Evolutionary conservation across 2,888 invertebrate species (phyloP), one percentile per base, ranked within the genome.

Genomic region (Trachelus stipa): DNA sequence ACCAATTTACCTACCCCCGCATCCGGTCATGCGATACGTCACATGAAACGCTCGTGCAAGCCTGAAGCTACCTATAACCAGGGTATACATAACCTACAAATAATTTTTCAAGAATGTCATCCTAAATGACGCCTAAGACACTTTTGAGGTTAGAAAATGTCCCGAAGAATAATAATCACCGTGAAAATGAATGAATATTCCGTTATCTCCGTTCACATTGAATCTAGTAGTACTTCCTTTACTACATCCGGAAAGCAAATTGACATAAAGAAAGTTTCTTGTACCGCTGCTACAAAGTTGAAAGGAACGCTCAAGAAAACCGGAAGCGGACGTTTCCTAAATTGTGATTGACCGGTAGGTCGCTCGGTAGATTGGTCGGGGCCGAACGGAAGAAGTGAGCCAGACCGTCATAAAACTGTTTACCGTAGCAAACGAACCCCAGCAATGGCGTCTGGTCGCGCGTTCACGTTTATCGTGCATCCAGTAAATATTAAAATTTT

Each of bases 1-100:
- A 88, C 88, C 89, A 91, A 91, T 91, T 91, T 90, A 90, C 91
- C 90, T 91, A 91, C 90, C 91, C 91, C 91, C 90, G 89, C 91
- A 91, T 91, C 91, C 91, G 90, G 91, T 91, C 90, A 89, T 90
- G 90, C 89, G 89, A 90, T 89, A 87, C 87, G 87, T 88, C 87
- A 88, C 80, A 83, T 88, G 87, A 90, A 91, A 90, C 86, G 87
- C 85, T 85, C 85, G 82, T 83, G 84, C 85, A 82, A 84, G 85
- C 84, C 83, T 81, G 85, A 82, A 82, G 82, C 84, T 75, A 77
- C 69, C 74, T 34, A 34, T 34, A 9, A 6, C 31, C 71, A 71
- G 33, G 71, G 71, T 71, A 71, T 11, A 34, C 71, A 15, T 15
- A 34, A 31, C 71, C 71, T 31, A 0, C 31, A 34, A 31, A 31